These are phyloP conservation scores for Halocynthia aurantium DNA, from an alignment of 23 tunicate species.

Conservation along the genomic window DNA sequence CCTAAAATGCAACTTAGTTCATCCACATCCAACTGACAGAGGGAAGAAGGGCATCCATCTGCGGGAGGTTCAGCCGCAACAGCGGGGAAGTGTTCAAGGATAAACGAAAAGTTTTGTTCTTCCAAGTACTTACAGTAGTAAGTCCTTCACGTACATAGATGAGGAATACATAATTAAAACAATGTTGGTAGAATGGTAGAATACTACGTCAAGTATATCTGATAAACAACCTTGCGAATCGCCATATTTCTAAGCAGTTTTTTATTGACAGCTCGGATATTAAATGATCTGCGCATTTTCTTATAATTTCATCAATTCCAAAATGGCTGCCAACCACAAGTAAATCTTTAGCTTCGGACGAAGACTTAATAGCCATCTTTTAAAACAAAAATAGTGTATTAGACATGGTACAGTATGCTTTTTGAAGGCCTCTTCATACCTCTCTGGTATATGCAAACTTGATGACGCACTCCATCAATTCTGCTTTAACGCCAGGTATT, in stretches of 20 bases:
- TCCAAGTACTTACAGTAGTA: slow-evolving; percentile 48
- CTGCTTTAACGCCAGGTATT: slow-evolving; percentile 49
- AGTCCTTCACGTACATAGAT: slow-evolving; percentile 12
- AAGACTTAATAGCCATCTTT: slow-evolving; percentile 29
- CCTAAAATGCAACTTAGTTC: slow-evolving; percentile 33
- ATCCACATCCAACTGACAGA: slow-evolving; percentile 34
- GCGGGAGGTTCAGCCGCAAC: slow-evolving; percentile 17
- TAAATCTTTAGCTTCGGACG: slow-evolving; percentile 60
- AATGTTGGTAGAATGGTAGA: background rate
- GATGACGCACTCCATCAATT: slow-evolving; percentile 36
- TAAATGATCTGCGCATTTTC: slow-evolving; percentile 31
- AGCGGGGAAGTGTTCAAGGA: slow-evolving; percentile 32
- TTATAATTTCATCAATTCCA: slow-evolving; percentile 54
- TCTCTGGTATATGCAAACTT: slow-evolving; percentile 69
- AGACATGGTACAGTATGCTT: background rate
- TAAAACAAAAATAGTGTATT: background rate
- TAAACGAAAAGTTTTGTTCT: slow-evolving; percentile 12
- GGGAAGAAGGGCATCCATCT: background rate
- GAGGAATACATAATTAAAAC: background rate
- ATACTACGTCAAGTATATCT: too few relatives aligned
- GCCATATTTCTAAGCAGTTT: slow-evolving; percentile 63
- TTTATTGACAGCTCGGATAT: background rate
- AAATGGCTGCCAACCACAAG: slow-evolving; percentile 69
- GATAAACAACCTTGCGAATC: slow-evolving; percentile 54
- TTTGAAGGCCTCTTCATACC: slow-evolving; percentile 16